These are phyloP conservation scores for Serinus canaria DNA, from an alignment of 2,113 vertebrate genomes.

Conservation along the genomic window DNA sequence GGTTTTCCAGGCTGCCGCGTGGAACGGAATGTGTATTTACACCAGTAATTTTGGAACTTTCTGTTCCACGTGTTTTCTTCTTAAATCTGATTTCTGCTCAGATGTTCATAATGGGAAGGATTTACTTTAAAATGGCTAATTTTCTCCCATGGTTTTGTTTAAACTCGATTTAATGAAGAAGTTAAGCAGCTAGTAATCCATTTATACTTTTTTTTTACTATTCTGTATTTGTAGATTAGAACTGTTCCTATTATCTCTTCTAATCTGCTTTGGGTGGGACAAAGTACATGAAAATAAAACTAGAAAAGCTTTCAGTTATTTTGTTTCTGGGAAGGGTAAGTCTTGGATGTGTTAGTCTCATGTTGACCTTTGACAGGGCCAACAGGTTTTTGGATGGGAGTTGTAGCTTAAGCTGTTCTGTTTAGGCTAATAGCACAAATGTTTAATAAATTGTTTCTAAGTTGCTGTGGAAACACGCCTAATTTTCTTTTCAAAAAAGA, in stretches of 20 bases:
- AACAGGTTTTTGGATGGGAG: not conserved
- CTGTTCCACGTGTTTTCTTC: not conserved
- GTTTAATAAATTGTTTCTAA: conserved; percentile 35
- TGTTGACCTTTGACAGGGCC: not conserved
- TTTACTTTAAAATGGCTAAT: not conserved
- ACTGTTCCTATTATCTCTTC: not conserved
- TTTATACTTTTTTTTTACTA: not conserved
- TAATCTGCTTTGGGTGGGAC: not conserved
- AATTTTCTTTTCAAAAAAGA: not conserved
- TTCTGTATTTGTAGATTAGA: not conserved
- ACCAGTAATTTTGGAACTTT: not conserved
- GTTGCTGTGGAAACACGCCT: conserved; percentile 8
- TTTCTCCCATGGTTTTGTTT: not conserved
- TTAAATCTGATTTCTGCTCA: not conserved
- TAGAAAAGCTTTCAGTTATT: not conserved
- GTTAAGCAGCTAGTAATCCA: not conserved
- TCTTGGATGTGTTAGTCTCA: not conserved
- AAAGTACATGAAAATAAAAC: not conserved
- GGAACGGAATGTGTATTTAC: not conserved
- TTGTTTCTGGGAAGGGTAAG: not conserved
- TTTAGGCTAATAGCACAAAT: conserved; percentile 20
- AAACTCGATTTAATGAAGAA: not conserved
- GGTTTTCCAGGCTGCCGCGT: not conserved
- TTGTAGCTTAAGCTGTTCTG: not conserved
- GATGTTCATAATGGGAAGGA: not conserved